Evolutionary conservation across 2,888 invertebrate genomes (phyloP).

Genomic region (Taenaris catops): DNA sequence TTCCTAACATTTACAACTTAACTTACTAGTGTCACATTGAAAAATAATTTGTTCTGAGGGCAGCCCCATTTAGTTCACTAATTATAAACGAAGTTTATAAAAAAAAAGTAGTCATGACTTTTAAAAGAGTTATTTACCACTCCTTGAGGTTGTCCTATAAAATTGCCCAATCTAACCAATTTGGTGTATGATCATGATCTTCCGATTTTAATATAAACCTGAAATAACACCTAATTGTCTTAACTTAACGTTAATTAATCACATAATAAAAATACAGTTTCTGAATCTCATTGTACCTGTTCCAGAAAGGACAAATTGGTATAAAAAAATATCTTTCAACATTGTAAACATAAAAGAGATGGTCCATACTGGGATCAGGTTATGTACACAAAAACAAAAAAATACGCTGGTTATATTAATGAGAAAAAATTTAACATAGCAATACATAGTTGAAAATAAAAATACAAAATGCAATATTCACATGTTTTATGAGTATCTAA

Average conservation of each 20-base stretch:
- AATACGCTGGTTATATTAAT: too few relatives aligned
- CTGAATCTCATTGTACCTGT: constrained; percentile 10
- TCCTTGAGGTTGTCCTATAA: constrained; percentile 47
- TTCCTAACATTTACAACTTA: constrained; percentile 3
- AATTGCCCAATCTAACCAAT: constrained; percentile 65
- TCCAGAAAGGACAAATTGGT: background rate
- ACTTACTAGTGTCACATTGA: constrained; percentile 3
- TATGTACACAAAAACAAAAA: too few relatives aligned
- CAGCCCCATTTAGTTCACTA: constrained; percentile 12
- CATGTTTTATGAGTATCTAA: too few relatives aligned
- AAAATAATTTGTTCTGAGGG: constrained; percentile 17
- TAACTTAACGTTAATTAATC: constrained; percentile 42
- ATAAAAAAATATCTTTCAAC: too few relatives aligned
- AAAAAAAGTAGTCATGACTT: constrained; percentile 17
- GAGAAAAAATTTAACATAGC: too few relatives aligned
- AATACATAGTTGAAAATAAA: too few relatives aligned
- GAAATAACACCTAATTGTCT: constrained; percentile 54
- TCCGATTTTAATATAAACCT: constrained; percentile 50
- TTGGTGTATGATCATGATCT: constrained; percentile 53
- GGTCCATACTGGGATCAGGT: too few relatives aligned
- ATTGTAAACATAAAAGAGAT: too few relatives aligned
- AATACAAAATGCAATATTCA: too few relatives aligned
- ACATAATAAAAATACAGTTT: constrained; percentile 30
- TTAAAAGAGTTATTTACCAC: constrained; percentile 47
- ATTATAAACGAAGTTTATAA: constrained; percentile 1